Evolutionary conservation across 2,113 vertebrate species (phyloP), one percentile per base, ranked within the genome.

Genomic region (Calypte anna): DNA sequence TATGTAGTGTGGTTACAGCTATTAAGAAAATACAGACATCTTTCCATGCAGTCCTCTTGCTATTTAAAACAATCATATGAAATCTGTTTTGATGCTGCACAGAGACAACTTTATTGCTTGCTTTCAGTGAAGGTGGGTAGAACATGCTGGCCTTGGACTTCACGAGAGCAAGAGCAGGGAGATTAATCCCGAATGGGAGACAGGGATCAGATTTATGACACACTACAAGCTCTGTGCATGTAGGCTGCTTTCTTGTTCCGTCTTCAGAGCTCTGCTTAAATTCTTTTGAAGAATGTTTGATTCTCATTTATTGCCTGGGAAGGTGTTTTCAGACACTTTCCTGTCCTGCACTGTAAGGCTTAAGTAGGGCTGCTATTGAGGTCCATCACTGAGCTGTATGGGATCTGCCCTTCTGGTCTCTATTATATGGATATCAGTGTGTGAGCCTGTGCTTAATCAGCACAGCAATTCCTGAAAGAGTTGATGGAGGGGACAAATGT

Each of bases 21-120:
- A 94, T 96, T 97, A 97, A 96, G 97, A 94, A 96, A 97, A 97
- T 94, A 90, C 95, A 97, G 92, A 96, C 77, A 66, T 96, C 95
- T 93, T 96, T 96, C 95, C 82, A 55, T 96, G 82, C 74, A 91
- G 54, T 81, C 70, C 70, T 96, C 83, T 90, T 89, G 75, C 83
- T 74, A 79, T 93, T 97, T 96, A 91, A 91, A 84, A 63, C 88
- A 94, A 87, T 96, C 93, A 82, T 17, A 28, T 85, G 73, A 95
- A 96, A 83, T 95, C 88, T 88, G 82, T 94, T 97, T 96, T 97
- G 97, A 97, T 96, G 95, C 91, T 97, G 86, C 63, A 53, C 86
- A 96, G 95, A 95, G 83, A 91, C 80, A 77, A 79, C 68, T 93
- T 95, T 94, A 93, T 70, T 81, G 44, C 85, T 76, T 58, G 19